Evolutionary conservation across 2,888 invertebrate species (phyloP).

Genomic region (Leptopilina myrica): DNA sequence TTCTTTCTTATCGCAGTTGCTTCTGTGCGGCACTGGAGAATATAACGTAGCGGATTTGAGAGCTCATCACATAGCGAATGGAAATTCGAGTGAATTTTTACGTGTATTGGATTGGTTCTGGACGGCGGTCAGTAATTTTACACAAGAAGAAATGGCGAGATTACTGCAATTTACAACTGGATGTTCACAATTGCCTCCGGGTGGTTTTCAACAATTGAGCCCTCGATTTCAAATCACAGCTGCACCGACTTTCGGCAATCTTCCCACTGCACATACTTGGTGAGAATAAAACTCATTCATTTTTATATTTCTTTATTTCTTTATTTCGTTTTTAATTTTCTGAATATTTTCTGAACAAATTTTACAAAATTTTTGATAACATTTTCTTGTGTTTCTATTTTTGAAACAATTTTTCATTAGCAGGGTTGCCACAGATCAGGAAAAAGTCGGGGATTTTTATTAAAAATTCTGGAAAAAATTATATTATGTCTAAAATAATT

Average conservation of each 20-base stretch:
- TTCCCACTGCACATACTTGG: slow-evolving; percentile 97
- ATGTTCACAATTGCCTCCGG: slow-evolving; percentile 93
- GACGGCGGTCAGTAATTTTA: slow-evolving; percentile 93
- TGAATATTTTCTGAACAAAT: background rate
- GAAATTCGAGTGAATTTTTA: slow-evolving; percentile 88
- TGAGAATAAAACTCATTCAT: slow-evolving; percentile 71
- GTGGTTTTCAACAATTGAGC: slow-evolving; percentile 92
- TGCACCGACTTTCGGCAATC: slow-evolving; percentile 91
- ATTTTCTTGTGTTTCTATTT: no score
- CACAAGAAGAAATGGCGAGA: slow-evolving; percentile 94
- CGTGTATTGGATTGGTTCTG: slow-evolving; percentile 93
- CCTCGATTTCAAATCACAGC: slow-evolving; percentile 96
- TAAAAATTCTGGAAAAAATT: no score
- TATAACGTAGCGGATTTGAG: slow-evolving; percentile 94
- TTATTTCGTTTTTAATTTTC: background rate
- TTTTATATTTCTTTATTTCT: background rate
- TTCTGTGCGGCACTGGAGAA: slow-evolving; percentile 95
- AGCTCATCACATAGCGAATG: slow-evolving; percentile 91
- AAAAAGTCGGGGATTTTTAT: no score
- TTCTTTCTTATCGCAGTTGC: slow-evolving; percentile 79
- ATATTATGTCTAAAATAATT: no score
- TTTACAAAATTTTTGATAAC: no score
- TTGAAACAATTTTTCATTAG: no score
- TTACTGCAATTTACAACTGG: slow-evolving; percentile 95
- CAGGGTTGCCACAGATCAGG: no score